A percentile compares a stretch with the other conserved stretches of the same genome.
Evolutionary conservation across 1,140 invertebrate species (phyloP).

Genomic region (Drosophila cardini): DNA sequence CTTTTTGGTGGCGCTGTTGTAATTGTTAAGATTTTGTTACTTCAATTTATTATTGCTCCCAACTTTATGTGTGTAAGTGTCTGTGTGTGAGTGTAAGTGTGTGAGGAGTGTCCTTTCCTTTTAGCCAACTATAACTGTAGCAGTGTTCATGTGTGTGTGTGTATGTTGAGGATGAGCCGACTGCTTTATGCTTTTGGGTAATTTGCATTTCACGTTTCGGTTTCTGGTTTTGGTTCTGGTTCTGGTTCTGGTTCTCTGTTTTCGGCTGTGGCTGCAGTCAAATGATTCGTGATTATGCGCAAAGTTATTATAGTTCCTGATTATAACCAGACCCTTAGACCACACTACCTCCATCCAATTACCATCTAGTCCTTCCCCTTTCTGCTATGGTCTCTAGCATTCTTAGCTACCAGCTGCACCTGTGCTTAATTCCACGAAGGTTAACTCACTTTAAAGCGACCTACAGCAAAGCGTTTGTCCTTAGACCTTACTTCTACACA

Average conservation of each 20-base stretch:
- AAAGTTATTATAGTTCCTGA: conserved; percentile 64
- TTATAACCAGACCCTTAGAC: conserved; percentile 36
- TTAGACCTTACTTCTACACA: neutral
- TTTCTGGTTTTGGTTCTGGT: conserved; percentile 31
- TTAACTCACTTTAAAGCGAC: conserved; percentile 3
- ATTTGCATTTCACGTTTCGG: conserved; percentile 67
- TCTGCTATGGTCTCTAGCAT: neutral
- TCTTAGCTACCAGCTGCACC: neutral
- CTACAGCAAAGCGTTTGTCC: neutral
- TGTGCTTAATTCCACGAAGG: neutral
- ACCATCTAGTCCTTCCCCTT: neutral
- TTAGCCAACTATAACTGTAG: neutral
- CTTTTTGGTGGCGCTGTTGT: conserved; percentile 58
- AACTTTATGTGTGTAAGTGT: conserved; percentile 18
- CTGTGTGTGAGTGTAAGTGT: conserved; percentile 12
- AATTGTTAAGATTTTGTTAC: conserved; percentile 84
- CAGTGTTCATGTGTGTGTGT: neutral
- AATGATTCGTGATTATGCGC: conserved; percentile 76
- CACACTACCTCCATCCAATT: neutral
- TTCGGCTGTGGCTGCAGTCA: conserved; percentile 45
- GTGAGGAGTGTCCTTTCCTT: conserved; percentile 27
- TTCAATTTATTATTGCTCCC: conserved; percentile 74
- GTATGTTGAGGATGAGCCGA: conserved; percentile 22
- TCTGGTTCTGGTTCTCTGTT: neutral
- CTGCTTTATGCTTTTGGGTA: conserved; percentile 57